Base-by-base conservation (phyloP, 2,797 vertebrate genomes). In the Lepidocolaptes lacrymiger region DNA sequence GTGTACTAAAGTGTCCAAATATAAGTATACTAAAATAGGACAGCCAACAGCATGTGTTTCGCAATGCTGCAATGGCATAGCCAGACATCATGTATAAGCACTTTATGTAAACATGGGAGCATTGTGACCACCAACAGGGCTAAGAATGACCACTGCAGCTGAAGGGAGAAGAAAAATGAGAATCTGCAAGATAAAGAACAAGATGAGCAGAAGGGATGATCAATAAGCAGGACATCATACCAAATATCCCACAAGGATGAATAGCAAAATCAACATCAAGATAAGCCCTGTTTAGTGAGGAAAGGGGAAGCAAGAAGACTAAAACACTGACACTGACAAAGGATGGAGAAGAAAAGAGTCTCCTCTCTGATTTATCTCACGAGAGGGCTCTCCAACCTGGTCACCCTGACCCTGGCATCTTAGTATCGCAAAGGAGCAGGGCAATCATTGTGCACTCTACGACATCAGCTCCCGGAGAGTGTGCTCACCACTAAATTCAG, bases 381-480 rank as follows among this genome's bases (percentile, higher is more conserved):
- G 7, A 39, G 26, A 88, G 20, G 16, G 1, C 10, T 66, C 16
- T 59, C 36, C n/a, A 83, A 7, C 7, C 18, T 82, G 9, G 3
- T 43, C 22, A 62, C 15, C 8, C 23, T 41, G 39, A 71, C 41
- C 8, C 9, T 64, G 62, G 6, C 18, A 88, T 8, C 28, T 85
- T 28, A 76, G 14, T 21, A 55, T 24, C 22, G 62, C 10, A 43
- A 64, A 75, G 15, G 27, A 67, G 12, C 3, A 24, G 16, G 24
- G 3, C 1, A 2, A 10, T 43, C 6, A 13, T 22, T 43, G 20
- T 43, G 30, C 77, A 14, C 10, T 41, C 5, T 39, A 37, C 0
- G 0, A 7, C 22, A 36, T 36, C 22, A 48, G 5, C 11, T 86
- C 44, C 1, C 1, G 32, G 20, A 54, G 1, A 6, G 20, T 8